Percentiles rank a stretch among this genome's conserved stretches.
Conservation (phyloP, 2,797 vertebrate genomes). For the Clarias laeviceps region DNA sequence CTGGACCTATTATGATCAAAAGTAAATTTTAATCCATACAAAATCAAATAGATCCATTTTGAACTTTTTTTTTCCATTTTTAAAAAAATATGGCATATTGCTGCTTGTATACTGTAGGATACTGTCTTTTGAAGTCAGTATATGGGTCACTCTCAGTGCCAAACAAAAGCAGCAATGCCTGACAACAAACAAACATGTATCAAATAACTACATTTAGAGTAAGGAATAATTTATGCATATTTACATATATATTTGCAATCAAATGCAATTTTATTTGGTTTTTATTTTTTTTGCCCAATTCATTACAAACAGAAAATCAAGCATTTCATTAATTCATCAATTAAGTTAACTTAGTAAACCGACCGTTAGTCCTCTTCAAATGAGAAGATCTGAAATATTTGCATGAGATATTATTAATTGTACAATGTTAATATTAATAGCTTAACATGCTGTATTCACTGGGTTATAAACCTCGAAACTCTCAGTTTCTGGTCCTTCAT, state of each 20-base stretch:
- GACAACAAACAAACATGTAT: conserved; percentile 1
- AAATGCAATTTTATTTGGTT: too few species aligned
- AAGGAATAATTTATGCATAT: not conserved
- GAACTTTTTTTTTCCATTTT: not conserved
- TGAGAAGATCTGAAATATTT: conserved; percentile 13
- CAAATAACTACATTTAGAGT: conserved; percentile 14
- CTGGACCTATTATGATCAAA: not conserved
- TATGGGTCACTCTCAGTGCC: not conserved
- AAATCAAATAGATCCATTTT: not conserved
- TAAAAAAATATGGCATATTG: not conserved
- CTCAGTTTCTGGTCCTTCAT: not conserved
- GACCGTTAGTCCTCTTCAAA: conserved; percentile 22
- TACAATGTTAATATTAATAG: not conserved
- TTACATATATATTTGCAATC: not conserved
- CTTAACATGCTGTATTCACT: not conserved
- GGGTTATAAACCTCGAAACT: not conserved
- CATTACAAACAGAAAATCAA: conserved; percentile 9
- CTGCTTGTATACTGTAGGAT: not conserved
- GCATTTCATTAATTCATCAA: not conserved
- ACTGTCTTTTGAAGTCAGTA: not conserved
- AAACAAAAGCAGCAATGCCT: not conserved
- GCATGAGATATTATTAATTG: conserved; percentile 10
- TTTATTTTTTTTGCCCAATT: not conserved
- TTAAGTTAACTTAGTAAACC: conserved; percentile 12
- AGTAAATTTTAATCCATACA: not conserved